Base-by-base conservation (phyloP, 2,888 invertebrate genomes). In the Anticlea derivata region DNA sequence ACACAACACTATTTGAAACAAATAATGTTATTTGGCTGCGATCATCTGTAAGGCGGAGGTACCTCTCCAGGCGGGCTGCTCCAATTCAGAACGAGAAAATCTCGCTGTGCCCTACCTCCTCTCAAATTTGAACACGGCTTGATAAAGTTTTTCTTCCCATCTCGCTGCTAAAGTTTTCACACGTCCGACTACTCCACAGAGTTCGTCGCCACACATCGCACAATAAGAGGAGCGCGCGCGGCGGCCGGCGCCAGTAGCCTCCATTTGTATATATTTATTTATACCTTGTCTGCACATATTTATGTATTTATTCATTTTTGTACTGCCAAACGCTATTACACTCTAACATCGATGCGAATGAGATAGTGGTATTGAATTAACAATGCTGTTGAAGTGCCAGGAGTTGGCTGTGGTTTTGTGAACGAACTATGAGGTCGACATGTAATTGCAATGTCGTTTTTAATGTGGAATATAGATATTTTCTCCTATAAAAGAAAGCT, bases 161-260 rank as follows among this genome's bases (percentile, higher is more conserved):
- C 17, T 17, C 17, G 17, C 4, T 17, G 2, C 17, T 17, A 4
- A 17, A 17, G 4, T 17, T 3, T 17, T 17, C 4, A 17, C 17
- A 3, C 2, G 17, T 17, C 4, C 2, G 1, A 7, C 41, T 8
- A 31, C 84, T 85, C 83, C 65, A 75, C 35, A 0, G 23, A 1
- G 37, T 40, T 38, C 66, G 1, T 31, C 77, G 75, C 55, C 80
- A 70, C 73, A 70, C 70, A 75, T 74, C 66, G 67, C 63, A 78
- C 83, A 87, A 89, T 80, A 89, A 87, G 84, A 88, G 70, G 77
- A 87, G 71, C 70, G 75, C 68, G 72, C 75, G 70, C 80, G 78
- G 73, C 83, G 79, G 77, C 78, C 72, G 90, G 90, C 90, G 90
- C 90, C 90, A 88, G 89, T 86, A 89, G 89, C 89, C 70, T 76